Evolutionary conservation across 1,140 invertebrate genomes (phyloP).

Genomic region (Drosophila seguyi): DNA sequence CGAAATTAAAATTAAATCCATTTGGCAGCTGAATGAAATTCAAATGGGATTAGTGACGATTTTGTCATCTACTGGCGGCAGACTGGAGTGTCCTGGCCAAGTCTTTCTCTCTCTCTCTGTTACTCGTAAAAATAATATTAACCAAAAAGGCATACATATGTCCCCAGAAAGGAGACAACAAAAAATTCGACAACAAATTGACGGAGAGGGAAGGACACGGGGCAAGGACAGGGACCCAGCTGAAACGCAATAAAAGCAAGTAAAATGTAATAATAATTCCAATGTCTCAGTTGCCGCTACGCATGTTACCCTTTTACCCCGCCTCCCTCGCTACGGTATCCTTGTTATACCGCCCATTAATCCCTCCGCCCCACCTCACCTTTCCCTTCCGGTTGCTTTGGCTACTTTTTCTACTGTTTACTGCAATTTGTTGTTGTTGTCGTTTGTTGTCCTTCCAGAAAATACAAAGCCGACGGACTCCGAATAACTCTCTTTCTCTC

Average conservation of each 20-base stretch:
- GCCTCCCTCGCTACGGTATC: background rate
- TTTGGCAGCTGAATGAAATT: constrained; percentile 59
- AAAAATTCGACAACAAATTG: constrained; percentile 18
- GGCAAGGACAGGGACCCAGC: constrained; percentile 8
- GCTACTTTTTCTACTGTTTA: constrained; percentile 60
- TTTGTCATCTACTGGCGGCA: constrained; percentile 47
- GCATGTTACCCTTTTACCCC: constrained; percentile 46
- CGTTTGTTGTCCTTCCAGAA: no score
- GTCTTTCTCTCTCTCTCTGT: no score
- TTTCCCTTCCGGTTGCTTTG: constrained; percentile 29
- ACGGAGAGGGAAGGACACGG: background rate
- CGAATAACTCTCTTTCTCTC: constrained; percentile 23
- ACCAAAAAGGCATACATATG: constrained; percentile 5
- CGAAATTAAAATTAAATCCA: constrained; percentile 66
- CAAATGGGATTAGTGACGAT: constrained; percentile 76
- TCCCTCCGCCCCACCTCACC: constrained; percentile 7
- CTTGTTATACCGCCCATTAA: constrained; percentile 18
- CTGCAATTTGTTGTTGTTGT: constrained; percentile 59
- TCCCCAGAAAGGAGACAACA: background rate
- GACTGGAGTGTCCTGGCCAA: no score
- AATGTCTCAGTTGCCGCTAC: constrained; percentile 61
- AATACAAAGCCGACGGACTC: constrained; percentile 24
- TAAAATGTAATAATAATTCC: constrained; percentile 73
- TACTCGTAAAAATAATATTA: constrained; percentile 15
- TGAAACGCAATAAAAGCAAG: constrained; percentile 62